phyloP scores from a whole-genome alignment of 2,113 vertebrate species.

The Sisor rabdophorus region DNA sequence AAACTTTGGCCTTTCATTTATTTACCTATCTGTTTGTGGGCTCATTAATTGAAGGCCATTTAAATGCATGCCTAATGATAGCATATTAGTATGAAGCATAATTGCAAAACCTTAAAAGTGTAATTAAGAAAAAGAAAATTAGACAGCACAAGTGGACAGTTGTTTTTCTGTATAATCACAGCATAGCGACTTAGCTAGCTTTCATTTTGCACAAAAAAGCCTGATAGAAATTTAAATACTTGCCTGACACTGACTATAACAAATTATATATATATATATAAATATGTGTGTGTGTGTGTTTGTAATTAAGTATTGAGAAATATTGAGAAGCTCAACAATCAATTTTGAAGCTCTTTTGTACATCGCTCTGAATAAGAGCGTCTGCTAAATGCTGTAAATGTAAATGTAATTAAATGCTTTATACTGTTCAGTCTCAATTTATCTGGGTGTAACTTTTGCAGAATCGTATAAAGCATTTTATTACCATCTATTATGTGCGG shows the following conservation, averaged over 20 bases:
- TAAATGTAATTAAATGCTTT: no score
- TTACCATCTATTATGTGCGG: background rate
- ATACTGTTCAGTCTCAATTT: no score
- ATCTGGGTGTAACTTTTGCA: no score
- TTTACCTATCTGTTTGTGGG: slow-evolving; percentile 37
- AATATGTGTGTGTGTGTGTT: no score
- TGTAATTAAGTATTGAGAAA: no score
- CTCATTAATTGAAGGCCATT: slow-evolving; percentile 48
- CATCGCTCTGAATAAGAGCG: no score
- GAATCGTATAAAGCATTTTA: background rate
- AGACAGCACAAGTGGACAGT: slow-evolving; percentile 23
- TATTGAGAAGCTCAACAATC: no score
- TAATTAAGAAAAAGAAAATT: slow-evolving; percentile 48
- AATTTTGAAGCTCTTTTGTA: no score
- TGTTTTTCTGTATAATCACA: slow-evolving; percentile 36
- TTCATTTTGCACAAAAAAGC: slow-evolving; percentile 1
- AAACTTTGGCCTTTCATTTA: slow-evolving; percentile 27
- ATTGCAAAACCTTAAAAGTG: slow-evolving; percentile 40
- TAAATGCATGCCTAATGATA: slow-evolving; percentile 37
- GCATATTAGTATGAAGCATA: slow-evolving; percentile 26
- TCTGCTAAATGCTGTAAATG: no score
- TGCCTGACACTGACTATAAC: background rate
- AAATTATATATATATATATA: no score
- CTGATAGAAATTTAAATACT: slow-evolving; percentile 20
- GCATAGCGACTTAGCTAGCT: background rate